Evolutionary conservation across 2,888 invertebrate genomes (phyloP), one percentile per base, ranked within the genome.

Genomic region (Agelastica alni): DNA sequence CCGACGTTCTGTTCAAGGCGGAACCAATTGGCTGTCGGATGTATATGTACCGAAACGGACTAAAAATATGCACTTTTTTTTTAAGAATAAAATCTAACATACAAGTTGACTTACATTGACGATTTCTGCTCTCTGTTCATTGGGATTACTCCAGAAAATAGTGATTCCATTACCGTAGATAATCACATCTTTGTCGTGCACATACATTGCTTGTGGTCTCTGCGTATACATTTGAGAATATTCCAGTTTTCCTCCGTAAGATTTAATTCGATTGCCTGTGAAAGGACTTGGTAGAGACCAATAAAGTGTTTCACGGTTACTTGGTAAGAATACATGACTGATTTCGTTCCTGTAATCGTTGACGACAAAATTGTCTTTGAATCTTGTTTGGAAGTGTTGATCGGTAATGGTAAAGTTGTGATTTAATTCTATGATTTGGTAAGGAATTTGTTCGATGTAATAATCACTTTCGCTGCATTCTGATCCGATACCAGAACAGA

Each of bases 171-270:
- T 88, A 7, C 94, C 91, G 53, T 86, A 83, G 0, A 96, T 81
- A 31, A 95, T 85, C 1, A 96, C 84, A 74, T 96, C 93, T 36
- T 85, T 86, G 69, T 93, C 93, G 12, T 84, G 83, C 37, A 80
- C 79, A 7, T 77, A 76, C 41, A 74, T 69, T 1, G 83, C 81
- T 12, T 80, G 79, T 4, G 80, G 75, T 20, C 73, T 59, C 45
- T 77, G 72, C 0, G 85, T 83, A 65, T 87, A 91, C 53, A 82
- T 81, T 66, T 93, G 86, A 0, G 86, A 87, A 56, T 93, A 84
- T 10, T 85, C 85, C 3, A 96, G 75, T 45, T 81, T 81, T 0
- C 96, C 96, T 1, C 95, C 95, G 71, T 96, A 96, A 0, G 96
- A 93, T 51, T 88, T 83, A 4, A 96, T 81, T 78, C 91, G 81